Percentiles rank a stretch among this genome's conserved stretches.
Conservation (phyloP, 2,113 vertebrate species). For the Phoenicopterus ruber region DNA sequence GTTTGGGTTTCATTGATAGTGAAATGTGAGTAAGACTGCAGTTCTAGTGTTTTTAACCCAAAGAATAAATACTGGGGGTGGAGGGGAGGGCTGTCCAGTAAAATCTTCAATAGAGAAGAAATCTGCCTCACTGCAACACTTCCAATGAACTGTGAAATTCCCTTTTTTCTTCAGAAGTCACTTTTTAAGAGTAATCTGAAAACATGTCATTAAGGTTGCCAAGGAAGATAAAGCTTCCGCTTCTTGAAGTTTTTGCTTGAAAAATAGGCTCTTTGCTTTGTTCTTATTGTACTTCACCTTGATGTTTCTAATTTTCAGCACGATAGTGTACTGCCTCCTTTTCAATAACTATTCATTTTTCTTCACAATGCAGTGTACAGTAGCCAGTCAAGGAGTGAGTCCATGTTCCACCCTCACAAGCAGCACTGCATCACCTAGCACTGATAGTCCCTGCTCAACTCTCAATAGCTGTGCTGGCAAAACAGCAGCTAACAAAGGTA, state of each 20-base stretch:
- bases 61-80: background rate
- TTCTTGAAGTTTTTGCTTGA: background rate
- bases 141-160: background rate
- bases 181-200: background rate
- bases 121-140: background rate
- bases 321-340: background rate
- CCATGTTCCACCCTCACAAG: constrained; percentile 96
- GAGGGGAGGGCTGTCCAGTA: background rate
- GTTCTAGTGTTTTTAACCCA: background rate
- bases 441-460: constrained; percentile 96
- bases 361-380: constrained; percentile 74
- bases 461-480: constrained; percentile 87
- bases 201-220: background rate
- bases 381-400: constrained; percentile 84
- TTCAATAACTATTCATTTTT: background rate
- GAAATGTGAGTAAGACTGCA: background rate
- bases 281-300: background rate
- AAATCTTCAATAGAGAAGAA: constrained; percentile 8
- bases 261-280: background rate
- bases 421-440: constrained; percentile 92
- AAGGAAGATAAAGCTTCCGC: background rate
- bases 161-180: background rate
- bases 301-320: background rate
- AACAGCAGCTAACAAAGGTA: constrained; percentile 77
- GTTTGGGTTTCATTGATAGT: background rate